Evolutionary conservation across 2,797 vertebrate genomes (phyloP), one percentile per base, ranked within the genome.

Genomic region (Melanotaenia nigrans): DNA sequence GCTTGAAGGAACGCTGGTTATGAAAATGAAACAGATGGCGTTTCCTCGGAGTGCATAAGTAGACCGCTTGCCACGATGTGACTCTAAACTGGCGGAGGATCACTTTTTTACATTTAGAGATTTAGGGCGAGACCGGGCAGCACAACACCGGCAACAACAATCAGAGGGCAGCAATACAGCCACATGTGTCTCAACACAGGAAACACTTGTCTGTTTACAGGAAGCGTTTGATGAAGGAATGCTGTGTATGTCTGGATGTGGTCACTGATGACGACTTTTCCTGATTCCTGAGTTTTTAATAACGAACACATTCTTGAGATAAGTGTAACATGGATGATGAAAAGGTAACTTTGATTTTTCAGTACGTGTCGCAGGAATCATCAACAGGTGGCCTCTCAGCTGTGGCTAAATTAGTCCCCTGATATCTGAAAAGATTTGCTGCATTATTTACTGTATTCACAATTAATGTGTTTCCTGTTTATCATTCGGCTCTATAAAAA

Each of bases 151-250:
- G 71, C 60, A 38, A n/a, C 73, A 54, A 22, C 80, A 77, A 79
- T 86, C 81, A 35, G 60, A 67, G 81, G 77, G 81, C 81, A 69
- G 72, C 77, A 47, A 84, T 68, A 68, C 79, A 61, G 61, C 69
- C 83, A 65, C 84, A 84, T 85, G 79, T 77, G 78, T 74, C 53
- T 84, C 83, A 79, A 83, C 82, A 75, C 85, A 89, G 94, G 93
- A 95, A 95, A 85, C 88, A 85, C 90, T 93, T 78, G 82, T 70
- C 82, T 94, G 92, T 95, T 95, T 94, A 95, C 94, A 94, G 94
- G 94, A 95, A 94, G 80, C 32, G 81, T 78, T 66, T 67, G 89
- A 91, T 85, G 81, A 79, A 90, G 87, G 93, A 93, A 94, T 93
- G 87, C 65, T 8, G 68, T 33, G 51, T 65, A 59, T 69, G 74